Base-by-base conservation (phyloP, 2,888 invertebrate species). In the Noctua fimbriata region DNA sequence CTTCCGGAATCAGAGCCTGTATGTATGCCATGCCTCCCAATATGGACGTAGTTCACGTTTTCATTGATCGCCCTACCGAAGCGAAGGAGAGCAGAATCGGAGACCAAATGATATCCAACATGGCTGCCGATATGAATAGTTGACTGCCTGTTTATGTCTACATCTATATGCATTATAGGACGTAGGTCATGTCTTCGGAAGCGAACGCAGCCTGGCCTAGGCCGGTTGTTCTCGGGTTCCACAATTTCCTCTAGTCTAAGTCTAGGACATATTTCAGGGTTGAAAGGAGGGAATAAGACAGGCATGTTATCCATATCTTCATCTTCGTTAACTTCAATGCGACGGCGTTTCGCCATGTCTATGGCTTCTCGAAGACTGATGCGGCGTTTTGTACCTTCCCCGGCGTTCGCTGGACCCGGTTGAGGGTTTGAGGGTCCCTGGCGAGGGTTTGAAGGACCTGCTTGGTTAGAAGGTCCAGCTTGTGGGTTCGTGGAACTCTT, bases 61-160 rank as follows among this genome's bases (percentile, higher is more conserved):
- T 94, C 94, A 0, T 92, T 92, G 0, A 94, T 93, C 0, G 96
- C 93, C 0, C 94, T 84, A 0, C 97, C 97, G 52, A 96, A 96
- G 0, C 95, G 85, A 0, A 94, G 75, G 0, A 97, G 90, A 0
- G 96, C 92, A 0, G 94, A 89, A 73, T 97, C 97, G 0, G 96
- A 93, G 0, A 96, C 93, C 0, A 97, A 41, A 0, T 92, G 82
- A 0, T 91, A 85, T 84, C 4, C 88, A 47, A 0, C 81, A 49
- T 70, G 69, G 24, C 41, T 76, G 1, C 69, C 63, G 0, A 60
- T 32, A 1, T 63, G 58, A 0, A 81, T 10, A 0, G 70, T 47
- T 0, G 76, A 47, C 1, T 76, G 75, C 0, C 80, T 41, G 0
- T 79, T 71, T 0, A 79, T 47, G 0, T 81, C 86, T 0, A 86